phyloP scores from a whole-genome alignment of 53 echinoderm and acorn worm genomes.

The Mesocentrotus franciscanus region DNA sequence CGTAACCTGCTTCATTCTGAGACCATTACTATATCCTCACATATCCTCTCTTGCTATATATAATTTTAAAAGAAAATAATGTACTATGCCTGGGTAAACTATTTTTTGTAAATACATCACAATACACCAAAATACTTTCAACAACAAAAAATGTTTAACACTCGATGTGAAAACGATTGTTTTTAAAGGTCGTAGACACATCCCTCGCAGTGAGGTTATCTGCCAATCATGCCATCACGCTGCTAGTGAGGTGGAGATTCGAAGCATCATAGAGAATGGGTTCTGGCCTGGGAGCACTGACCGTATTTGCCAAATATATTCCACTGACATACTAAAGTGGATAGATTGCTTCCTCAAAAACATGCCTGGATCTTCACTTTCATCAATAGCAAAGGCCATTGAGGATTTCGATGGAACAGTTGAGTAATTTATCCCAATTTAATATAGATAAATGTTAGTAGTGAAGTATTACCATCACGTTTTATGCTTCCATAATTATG shows the following conservation, averaged over 20 bases:
- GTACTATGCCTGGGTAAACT: no score
- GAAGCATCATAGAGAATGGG: neutral
- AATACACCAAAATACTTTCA: no score
- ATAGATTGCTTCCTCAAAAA: neutral
- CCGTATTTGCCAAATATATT: neutral
- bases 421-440: neutral
- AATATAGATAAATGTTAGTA: neutral
- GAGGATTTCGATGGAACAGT: conserved; percentile 13
- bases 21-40: no score
- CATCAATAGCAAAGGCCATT: neutral
- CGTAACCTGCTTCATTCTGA: no score
- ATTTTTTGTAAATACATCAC: no score
- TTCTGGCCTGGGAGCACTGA: neutral
- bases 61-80: no score
- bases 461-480: neutral
- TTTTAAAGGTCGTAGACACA: neutral
- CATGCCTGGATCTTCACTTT: conserved; percentile 1
- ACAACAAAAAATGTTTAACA: no score
- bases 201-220: neutral
- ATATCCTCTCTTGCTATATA: no score
- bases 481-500: neutral
- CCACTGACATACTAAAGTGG: neutral
- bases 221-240: neutral
- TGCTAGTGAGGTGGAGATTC: neutral
- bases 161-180: no score